Percentiles rank a stretch among this genome's conserved stretches.
Conservation (phyloP, 92 coral and sea anemone species). For the Ricordea florida region DNA sequence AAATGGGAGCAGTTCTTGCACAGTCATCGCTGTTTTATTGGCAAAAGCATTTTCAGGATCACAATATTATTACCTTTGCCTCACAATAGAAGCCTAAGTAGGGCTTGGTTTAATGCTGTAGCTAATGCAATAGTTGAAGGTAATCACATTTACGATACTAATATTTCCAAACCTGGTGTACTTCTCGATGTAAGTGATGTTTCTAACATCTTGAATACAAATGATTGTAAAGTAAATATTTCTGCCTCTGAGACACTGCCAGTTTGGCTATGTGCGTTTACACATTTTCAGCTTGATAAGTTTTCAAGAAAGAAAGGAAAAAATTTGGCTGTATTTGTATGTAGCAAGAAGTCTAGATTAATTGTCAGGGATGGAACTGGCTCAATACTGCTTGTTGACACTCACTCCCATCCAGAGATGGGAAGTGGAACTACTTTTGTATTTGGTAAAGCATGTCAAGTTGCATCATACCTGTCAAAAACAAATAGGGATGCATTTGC, state of each 20-base stretch:
- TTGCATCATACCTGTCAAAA: neutral
- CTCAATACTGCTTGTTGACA: neutral
- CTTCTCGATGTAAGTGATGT: neutral
- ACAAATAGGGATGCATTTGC: neutral
- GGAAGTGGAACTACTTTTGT: constrained; percentile 8
- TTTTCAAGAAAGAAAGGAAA: neutral
- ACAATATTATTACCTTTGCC: neutral
- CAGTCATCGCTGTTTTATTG: neutral
- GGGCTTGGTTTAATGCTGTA: neutral
- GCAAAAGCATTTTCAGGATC: neutral
- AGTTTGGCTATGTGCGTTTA: neutral
- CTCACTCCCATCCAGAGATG: constrained; percentile 1
- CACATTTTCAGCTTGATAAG: neutral
- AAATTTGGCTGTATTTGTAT: neutral
- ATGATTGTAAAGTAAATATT: neutral
- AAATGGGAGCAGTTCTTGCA: constrained; percentile 1
- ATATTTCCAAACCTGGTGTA: neutral
- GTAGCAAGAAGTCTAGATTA: neutral
- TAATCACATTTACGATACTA: neutral
- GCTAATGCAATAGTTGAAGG: neutral
- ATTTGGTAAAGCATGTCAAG: neutral
- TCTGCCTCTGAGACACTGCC: neutral
- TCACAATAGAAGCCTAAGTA: neutral
- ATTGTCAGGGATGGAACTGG: constrained; percentile 1
- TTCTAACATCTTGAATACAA: neutral